phyloP scores from a whole-genome alignment of 2,113 vertebrate genomes.

The Gasterosteus nipponicus region DNA sequence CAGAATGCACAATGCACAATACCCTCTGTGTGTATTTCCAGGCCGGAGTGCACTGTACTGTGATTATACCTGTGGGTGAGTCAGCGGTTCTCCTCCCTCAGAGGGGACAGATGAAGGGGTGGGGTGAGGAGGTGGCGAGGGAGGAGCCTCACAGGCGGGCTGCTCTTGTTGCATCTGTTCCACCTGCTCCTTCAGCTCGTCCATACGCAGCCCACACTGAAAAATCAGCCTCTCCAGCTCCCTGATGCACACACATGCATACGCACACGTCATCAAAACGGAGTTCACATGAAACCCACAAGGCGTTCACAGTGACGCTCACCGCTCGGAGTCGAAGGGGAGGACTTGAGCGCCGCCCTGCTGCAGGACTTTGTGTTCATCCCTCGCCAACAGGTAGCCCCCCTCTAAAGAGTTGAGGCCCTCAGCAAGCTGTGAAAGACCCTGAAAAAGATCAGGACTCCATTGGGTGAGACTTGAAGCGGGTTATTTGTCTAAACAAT shows the following conservation, averaged over 20 bases:
- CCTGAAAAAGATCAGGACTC: conserved; percentile 64
- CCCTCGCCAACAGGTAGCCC: conserved; percentile 82
- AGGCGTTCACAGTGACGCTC: neutral
- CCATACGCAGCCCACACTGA: conserved; percentile 83
- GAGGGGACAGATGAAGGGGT: conserved; percentile 5
- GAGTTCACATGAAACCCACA: neutral
- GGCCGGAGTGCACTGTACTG: neutral
- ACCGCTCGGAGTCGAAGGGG: conserved; percentile 86
- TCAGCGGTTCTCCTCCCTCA: neutral
- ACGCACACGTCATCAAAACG: neutral
- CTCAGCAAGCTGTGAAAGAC: conserved; percentile 77
- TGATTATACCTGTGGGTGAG: conserved; percentile 74
- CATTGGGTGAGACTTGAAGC: neutral
- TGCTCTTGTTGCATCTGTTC: conserved; percentile 51
- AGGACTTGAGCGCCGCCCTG: conserved; percentile 24
- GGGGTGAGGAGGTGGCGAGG: conserved; percentile 28
- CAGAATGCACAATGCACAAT: neutral
- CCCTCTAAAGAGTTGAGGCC: conserved; percentile 83
- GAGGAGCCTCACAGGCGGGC: neutral
- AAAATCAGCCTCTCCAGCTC: conserved; percentile 87
- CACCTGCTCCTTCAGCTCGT: conserved; percentile 85
- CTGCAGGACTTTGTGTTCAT: conserved; percentile 70
- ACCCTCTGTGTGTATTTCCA: neutral
- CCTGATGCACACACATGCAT: conserved; percentile 71
- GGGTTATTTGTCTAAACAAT: neutral